Evolutionary conservation across 2,888 invertebrate species (phyloP), one percentile per base, ranked within the genome.

Genomic region (Reticulitermes lucifugus): DNA sequence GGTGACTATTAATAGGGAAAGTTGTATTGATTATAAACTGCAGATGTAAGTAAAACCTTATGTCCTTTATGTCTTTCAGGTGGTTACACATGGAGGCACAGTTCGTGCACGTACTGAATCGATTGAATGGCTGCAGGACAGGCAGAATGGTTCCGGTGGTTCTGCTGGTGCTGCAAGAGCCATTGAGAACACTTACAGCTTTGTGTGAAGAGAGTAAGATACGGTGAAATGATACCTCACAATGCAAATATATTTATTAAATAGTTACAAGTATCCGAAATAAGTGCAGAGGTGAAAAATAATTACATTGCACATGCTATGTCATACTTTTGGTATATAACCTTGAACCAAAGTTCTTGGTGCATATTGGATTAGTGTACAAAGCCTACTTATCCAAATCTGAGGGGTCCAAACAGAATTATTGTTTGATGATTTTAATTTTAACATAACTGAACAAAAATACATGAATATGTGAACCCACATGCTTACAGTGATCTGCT

Each of bases 41-140:
- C 18, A 18, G 14, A 55, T 55, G 1, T 55, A 18, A 55, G 55
- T 2, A 5, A 18, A 55, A 55, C 55, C 4, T 51, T 55, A 1
- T 46, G 46, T 46, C 46, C 35, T 35, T 35, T 4, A 3, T 14
- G 12, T 73, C 41, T 73, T 77, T 21, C 91, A 95, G 93, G 94
- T 95, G 87, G 94, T 95, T 88, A 95, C 95, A 0, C 95, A 95
- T 90, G 95, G 95, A 88, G 97, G 96, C 87, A 96, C 97, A 87
- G 96, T 97, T 87, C 93, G 97, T 87, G 95, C 95, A 88, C 94
- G 96, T 86, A 94, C 95, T 55, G 95, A 96, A 43, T 96, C 96
- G 75, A 92, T 97, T 88, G 97, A 96, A 89, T 94, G 95, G 84
- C 90, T 95, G 85, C 87, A 87, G 70, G 89, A 88, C 29, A 84